Evolutionary conservation across 2,113 vertebrate genomes (phyloP), one percentile per base, ranked within the genome.

Genomic region (Corythaixoides concolor): DNA sequence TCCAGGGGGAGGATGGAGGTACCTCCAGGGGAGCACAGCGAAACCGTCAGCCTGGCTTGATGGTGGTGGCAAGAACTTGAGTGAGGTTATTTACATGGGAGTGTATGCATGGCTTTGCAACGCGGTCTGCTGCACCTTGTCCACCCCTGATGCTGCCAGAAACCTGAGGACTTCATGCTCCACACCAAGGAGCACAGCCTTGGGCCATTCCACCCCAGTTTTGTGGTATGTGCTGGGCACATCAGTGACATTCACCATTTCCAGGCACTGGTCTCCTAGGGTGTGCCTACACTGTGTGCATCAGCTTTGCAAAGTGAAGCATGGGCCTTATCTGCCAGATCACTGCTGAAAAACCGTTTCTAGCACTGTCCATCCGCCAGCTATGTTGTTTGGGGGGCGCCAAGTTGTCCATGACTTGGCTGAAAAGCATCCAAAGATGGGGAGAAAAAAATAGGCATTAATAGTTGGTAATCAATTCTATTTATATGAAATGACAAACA

Each of bases 1-100:
- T 35, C 30, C 13, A 53, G 27, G 24, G 32, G 24, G 5, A 60
- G 33, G 64, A 52, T 9, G 28, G 32, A 81, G 26, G 11, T 18
- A 15, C 11, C 8, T 8, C 6, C 33, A 1, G 2, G 30, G 32
- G 18, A 35, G 27, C 10, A 47, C 2, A 8, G 39, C 0, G 2
- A 62, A 90, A 56, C 55, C 3, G 5, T 64, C 32, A 32, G 41
- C 15, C 43, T 3, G 2, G 7, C 11, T 76, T 52, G 14, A n/a
- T 43, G 15, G 16, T 53, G 20, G 26, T 24, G 52, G 43, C 28
- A 50, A 72, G 33, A 22, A 13, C 11, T 35, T 85, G 11, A 1
- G 0, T 10, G 22, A 3, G 3, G 4, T 74, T 74, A 20, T 39
- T 72, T 56, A 56, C 21, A n/a, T 3, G 64, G 39, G 14, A 0